Evolutionary conservation across 1,140 invertebrate species (phyloP).

Genomic region (Teleogryllus occipitalis): DNA sequence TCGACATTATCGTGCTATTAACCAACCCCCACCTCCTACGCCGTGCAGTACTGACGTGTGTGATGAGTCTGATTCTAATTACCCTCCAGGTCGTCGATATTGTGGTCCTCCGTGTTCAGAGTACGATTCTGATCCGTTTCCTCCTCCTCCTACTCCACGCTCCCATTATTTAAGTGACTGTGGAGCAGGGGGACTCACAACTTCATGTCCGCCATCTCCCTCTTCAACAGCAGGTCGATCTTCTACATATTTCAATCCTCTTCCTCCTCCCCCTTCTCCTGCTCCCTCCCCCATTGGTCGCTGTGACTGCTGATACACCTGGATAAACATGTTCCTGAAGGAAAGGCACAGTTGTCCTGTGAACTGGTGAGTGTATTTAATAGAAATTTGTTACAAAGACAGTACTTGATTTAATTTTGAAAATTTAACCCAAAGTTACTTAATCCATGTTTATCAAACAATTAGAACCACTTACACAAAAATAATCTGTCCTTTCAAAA

Average conservation of each 20-base stretch:
- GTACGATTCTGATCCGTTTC: conserved; percentile 58
- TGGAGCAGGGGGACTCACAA: conserved; percentile 38
- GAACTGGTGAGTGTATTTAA: neutral
- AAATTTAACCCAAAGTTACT: neutral
- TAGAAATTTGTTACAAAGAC: neutral
- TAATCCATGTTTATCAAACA: neutral
- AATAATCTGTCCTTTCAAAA: too few species aligned
- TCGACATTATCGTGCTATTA: conserved; percentile 65
- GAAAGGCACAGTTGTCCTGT: neutral
- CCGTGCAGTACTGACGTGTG: conserved; percentile 91
- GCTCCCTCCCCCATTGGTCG: conserved; percentile 1
- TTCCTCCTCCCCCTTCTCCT: conserved; percentile 62
- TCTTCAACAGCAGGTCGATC: conserved; percentile 54
- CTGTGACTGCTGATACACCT: conserved; percentile 13
- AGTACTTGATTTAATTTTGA: neutral
- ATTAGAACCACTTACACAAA: neutral
- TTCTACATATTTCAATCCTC: conserved; percentile 63
- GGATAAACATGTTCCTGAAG: neutral
- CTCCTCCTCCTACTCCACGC: conserved; percentile 75
- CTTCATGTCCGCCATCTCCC: conserved; percentile 62
- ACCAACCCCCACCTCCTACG: conserved; percentile 84
- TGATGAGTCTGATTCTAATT: conserved; percentile 74
- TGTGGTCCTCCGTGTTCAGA: conserved; percentile 40
- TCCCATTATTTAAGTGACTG: conserved; percentile 63
- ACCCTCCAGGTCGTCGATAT: conserved; percentile 36